These are phyloP conservation scores for Drosophila biarmipes DNA, from an alignment of 1,140 invertebrate genomes.

Conservation along the genomic window DNA sequence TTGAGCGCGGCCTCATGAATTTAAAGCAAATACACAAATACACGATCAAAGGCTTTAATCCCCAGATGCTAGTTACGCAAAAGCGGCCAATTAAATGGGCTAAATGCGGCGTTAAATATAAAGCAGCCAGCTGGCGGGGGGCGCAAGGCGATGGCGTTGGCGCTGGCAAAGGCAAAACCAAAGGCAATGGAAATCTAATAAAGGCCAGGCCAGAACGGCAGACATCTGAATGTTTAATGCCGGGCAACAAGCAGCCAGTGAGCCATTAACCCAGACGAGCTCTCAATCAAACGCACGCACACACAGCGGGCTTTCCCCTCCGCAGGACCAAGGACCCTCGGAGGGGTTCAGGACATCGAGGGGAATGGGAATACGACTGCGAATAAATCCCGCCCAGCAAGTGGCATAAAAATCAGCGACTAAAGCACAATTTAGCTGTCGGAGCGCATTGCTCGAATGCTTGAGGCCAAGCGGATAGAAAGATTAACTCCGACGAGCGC, in stretches of 20 bases:
- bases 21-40: conserved; percentile 74
- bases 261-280: conserved; percentile 48
- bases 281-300: conserved; percentile 69
- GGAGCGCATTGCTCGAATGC: conserved; percentile 67
- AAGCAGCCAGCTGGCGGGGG: conserved; percentile 27
- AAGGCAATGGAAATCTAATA: conserved; percentile 64
- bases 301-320: conserved; percentile 32
- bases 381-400: conserved; percentile 54
- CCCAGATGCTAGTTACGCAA: conserved; percentile 68
- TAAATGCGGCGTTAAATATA: conserved; percentile 76
- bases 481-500: conserved; percentile 56
- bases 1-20: conserved; percentile 63
- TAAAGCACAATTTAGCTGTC: conserved; percentile 70
- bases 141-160: background rate
- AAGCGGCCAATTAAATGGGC: conserved; percentile 75
- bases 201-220: conserved; percentile 53
- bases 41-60: conserved; percentile 77
- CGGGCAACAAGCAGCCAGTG: conserved; percentile 53
- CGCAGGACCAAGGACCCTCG: conserved; percentile 4
- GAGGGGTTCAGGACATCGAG: conserved; percentile 11
- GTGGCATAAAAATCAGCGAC: conserved; percentile 71
- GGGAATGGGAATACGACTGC: background rate
- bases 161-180: background rate
- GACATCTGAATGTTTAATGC: conserved; percentile 71
- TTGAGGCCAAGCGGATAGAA: conserved; percentile 63